Conservation (phyloP, 2,113 vertebrate genomes). For the Spheniscus mendiculus region DNA sequence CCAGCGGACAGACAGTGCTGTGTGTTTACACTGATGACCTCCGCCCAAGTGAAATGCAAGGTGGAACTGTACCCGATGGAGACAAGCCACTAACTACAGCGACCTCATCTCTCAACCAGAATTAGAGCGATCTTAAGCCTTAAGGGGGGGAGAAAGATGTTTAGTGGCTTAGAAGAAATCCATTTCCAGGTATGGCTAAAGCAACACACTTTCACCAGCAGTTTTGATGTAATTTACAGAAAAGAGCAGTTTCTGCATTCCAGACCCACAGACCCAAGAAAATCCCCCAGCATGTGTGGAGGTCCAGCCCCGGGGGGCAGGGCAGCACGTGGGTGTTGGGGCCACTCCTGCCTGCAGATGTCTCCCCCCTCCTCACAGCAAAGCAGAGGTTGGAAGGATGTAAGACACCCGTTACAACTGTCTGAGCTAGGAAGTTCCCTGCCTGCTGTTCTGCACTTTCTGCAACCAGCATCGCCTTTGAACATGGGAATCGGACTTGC, state of each 20-base stretch:
- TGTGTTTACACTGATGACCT: neutral
- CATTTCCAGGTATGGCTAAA: neutral
- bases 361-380: neutral
- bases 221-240: neutral
- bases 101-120: neutral
- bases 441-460: neutral
- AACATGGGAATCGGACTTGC: fast-evolving
- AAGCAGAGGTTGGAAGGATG: neutral
- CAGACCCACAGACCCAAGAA: neutral
- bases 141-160: neutral
- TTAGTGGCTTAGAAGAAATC: neutral
- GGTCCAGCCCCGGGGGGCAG: no score
- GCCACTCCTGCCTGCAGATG: neutral
- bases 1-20: fast-evolving
- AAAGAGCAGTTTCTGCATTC: neutral
- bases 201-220: neutral
- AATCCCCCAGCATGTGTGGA: neutral
- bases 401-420: neutral
- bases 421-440: neutral
- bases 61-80: fast-evolving
- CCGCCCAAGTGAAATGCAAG: neutral
- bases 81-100: neutral
- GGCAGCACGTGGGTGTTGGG: neutral
- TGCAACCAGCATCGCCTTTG: neutral
- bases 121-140: neutral